Base-by-base conservation (phyloP, 1,140 invertebrate species). In the Halictus rubicundus region DNA sequence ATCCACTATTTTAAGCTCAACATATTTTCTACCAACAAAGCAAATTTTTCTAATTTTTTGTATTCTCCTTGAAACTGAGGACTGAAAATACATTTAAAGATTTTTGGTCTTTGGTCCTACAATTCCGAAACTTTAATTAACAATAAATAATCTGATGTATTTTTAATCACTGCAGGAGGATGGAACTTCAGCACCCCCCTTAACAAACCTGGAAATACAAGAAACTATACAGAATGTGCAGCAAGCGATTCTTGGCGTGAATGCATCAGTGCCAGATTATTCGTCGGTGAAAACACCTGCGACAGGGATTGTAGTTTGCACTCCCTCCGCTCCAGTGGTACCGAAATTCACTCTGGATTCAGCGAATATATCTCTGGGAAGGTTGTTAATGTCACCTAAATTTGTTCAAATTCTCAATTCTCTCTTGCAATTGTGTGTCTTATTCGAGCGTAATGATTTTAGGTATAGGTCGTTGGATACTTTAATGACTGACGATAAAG, bases 381-480 rank as follows among this genome's bases (percentile, higher is more conserved):
- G 68, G 76, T 82, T 65, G 5, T 54, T 70, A 23, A 57, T 3
- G 9, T 9, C 23, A 42, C 6, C 3, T 37, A 60, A 12, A 32
- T 32, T 32, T 57, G 6, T 7, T 14, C 9, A n/a, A 14, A 68
- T 23, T 23, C 4, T 52, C 49, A 32, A 25, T n/a, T 32, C 7
- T 16, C 16, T 9, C 49, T n/a, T n/a, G n/a, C 0, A 52, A 27
- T 46, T 25, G 21, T 27, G n/a, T n/a, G 2, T 23, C 32, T 49
- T 14, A 49, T 52, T 46, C 49, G 2, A 23, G 16, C 0, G 27
- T 19, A 42, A 61, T 8, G 21, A 21, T 77, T 65, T 81, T 27
- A 72, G 42, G 19, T 81, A 68, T 37, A 68, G 75, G 6, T 73
- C 32, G 12, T n/a, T 61, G 39, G 54, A 68, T 16, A 25, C 37